Evolutionary conservation across 1,140 invertebrate species (phyloP).

Genomic region (Papilio aristodemus): DNA sequence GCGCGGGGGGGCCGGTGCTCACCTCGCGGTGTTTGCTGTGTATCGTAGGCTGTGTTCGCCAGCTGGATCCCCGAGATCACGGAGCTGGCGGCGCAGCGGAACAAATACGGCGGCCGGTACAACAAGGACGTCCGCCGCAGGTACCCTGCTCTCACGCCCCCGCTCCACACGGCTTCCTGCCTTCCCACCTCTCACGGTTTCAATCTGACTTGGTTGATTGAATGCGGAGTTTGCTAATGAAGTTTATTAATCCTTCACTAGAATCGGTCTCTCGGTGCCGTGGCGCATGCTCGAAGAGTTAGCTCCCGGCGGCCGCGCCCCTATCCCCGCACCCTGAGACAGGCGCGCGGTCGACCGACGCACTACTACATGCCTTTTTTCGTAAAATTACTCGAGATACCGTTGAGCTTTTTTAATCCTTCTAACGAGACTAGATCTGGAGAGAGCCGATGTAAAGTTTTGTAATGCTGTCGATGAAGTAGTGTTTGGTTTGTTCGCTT

Average conservation of each 20-base stretch:
- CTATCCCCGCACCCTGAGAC: conserved; percentile 66
- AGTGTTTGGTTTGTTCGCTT: conserved; percentile 82
- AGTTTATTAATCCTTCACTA: conserved; percentile 82
- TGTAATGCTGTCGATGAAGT: conserved; percentile 81
- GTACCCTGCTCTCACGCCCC: conserved; percentile 85
- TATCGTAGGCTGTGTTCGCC: conserved; percentile 97
- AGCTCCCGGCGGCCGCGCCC: conserved; percentile 78
- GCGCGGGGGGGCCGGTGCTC: conserved; percentile 63
- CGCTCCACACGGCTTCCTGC: conserved; percentile 76
- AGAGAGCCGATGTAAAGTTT: conserved; percentile 79
- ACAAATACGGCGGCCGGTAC: conserved; percentile 99
- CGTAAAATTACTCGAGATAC: conserved; percentile 77
- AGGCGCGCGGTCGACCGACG: conserved; percentile 78
- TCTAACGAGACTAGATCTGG: conserved; percentile 80
- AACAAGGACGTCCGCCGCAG: conserved; percentile 98
- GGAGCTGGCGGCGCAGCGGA: conserved; percentile 97
- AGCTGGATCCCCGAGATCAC: conserved; percentile 99
- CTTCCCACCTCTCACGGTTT: conserved; percentile 76
- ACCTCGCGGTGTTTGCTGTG: conserved; percentile 77
- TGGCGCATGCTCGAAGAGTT: conserved; percentile 81
- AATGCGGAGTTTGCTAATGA: conserved; percentile 82
- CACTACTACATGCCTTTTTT: conserved; percentile 80
- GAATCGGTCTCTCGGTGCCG: conserved; percentile 82
- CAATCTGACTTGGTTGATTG: conserved; percentile 80
- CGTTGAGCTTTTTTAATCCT: conserved; percentile 79